phyloP scores from a whole-genome alignment of 2,797 vertebrate species.

The Pangasius mekongensis region DNA sequence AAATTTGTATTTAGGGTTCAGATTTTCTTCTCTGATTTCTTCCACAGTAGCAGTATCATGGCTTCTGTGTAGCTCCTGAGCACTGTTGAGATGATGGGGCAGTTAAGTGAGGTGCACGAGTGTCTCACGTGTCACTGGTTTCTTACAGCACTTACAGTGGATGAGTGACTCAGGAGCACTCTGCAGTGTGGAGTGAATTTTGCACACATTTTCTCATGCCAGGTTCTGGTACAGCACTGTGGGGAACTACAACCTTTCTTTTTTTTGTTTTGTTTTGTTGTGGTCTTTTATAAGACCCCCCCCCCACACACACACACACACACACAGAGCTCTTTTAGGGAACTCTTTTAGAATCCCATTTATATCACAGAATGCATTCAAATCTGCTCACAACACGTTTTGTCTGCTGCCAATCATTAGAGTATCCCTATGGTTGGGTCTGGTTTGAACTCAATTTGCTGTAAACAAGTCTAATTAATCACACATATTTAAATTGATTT shows the following conservation, averaged over 20 bases:
- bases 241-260: not conserved
- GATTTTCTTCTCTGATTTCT: not conserved
- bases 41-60: slow-evolving; percentile 11
- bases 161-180: slow-evolving; percentile 24
- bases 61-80: not conserved
- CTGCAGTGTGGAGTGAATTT: slow-evolving; percentile 1
- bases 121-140: slow-evolving; percentile 24
- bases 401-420: slow-evolving; percentile 8
- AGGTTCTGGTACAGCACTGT: not conserved
- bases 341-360: slow-evolving; percentile 6
- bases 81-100: slow-evolving; percentile 29
- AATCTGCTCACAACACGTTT: slow-evolving; percentile 1
- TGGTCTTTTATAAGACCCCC: no score
- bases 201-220: not conserved
- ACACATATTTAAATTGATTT: slow-evolving; percentile 25
- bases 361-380: not conserved
- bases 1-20: not conserved
- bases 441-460: slow-evolving; percentile 18
- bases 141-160: slow-evolving; percentile 27
- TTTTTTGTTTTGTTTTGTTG: not conserved
- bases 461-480: slow-evolving; percentile 35
- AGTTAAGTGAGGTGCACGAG: slow-evolving; percentile 25
- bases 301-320: no score
- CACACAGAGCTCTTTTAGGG: not conserved
- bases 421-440: not conserved